Evolutionary conservation across 2,113 vertebrate species (phyloP).

Genomic region (Neomonachus schauinslandi): DNA sequence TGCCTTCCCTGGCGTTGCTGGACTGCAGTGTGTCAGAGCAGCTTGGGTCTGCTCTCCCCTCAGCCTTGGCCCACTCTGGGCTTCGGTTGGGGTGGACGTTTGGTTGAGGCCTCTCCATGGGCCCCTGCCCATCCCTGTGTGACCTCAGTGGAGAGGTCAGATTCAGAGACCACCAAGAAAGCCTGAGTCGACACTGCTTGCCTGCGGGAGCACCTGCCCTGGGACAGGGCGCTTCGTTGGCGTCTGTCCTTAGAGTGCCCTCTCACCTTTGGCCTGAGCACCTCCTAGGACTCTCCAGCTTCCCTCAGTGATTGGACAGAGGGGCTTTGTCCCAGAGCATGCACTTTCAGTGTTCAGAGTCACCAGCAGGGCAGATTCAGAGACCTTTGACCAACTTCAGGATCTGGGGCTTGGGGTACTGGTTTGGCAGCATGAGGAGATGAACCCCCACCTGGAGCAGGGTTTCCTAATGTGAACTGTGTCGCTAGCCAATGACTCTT

Average conservation of each 20-base stretch:
- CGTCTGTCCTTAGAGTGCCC: not conserved
- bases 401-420: not conserved
- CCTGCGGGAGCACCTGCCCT: not conserved
- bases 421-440: not conserved
- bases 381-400: not conserved
- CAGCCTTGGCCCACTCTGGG: not conserved
- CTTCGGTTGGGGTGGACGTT: not conserved
- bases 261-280: not conserved
- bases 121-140: not conserved
- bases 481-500: not conserved
- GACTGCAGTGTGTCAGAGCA: accelerated
- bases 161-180: not conserved
- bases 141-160: not conserved
- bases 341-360: not conserved
- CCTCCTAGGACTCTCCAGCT: not conserved
- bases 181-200: not conserved
- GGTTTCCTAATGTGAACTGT: not conserved
- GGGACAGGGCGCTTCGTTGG: accelerated
- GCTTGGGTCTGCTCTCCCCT: not conserved
- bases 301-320: not conserved
- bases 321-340: not conserved
- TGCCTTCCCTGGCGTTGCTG: no score
- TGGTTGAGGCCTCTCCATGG: not conserved
- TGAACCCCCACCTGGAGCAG: not conserved
- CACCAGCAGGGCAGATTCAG: not conserved